Evolutionary conservation across 1,140 invertebrate species (phyloP).

Genomic region (Lepidurus apus): DNA sequence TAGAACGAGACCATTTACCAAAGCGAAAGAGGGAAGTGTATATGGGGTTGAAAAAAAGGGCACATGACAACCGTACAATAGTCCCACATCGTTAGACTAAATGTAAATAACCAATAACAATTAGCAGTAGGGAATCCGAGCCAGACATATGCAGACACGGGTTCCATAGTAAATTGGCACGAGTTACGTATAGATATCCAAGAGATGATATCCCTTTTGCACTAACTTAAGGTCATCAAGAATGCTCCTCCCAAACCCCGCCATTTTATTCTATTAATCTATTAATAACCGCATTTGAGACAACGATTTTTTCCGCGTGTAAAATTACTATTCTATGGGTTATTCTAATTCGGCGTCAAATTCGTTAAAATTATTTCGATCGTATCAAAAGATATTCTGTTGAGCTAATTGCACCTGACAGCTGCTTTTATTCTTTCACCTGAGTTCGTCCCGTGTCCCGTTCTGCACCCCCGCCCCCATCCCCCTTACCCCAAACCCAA

Average conservation of each 20-base stretch:
- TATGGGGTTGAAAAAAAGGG: background rate
- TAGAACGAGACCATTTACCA: background rate
- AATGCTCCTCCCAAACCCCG: too few relatives aligned
- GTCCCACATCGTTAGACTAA: slow-evolving; percentile 9
- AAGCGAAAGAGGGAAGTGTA: background rate
- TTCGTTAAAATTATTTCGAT: background rate
- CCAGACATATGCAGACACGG: background rate
- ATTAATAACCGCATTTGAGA: too few relatives aligned
- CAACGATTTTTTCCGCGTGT: too few relatives aligned
- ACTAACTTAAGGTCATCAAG: too few relatives aligned
- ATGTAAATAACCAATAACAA: background rate
- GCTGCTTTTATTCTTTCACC: background rate
- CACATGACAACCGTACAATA: background rate
- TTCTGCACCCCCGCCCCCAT: background rate
- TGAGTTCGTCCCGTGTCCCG: background rate
- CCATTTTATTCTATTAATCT: too few relatives aligned
- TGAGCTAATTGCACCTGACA: background rate
- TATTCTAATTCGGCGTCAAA: background rate
- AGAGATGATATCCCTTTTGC: background rate
- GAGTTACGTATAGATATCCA: background rate
- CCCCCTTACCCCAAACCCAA: background rate
- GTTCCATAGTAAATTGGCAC: background rate
- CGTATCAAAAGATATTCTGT: background rate
- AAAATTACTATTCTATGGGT: too few relatives aligned
- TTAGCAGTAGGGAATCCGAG: background rate